These are phyloP conservation scores for Percopsis transmontana DNA, from an alignment of 2,113 vertebrate genomes.

Conservation along the genomic window DNA sequence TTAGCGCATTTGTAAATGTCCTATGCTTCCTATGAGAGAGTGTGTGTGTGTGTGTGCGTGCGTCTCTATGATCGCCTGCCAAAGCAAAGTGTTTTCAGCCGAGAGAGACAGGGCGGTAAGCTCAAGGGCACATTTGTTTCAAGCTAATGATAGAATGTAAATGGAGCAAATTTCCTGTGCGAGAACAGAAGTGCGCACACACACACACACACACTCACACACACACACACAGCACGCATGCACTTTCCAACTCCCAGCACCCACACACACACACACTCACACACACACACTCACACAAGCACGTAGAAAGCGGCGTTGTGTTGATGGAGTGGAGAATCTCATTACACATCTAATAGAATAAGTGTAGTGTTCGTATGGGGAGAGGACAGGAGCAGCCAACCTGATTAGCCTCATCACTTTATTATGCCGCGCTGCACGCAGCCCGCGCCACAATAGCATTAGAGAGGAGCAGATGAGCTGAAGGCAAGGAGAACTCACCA, in stretches of 20 bases:
- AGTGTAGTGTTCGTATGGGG: conserved; percentile 92
- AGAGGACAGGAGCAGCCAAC: conserved; percentile 85
- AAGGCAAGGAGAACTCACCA: conserved; percentile 86
- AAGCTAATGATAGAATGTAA: conserved; percentile 97
- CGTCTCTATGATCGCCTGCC: conserved; percentile 74
- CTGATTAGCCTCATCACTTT: conserved; percentile 97
- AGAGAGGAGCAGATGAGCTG: conserved; percentile 87
- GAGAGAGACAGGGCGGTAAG: conserved; percentile 75
- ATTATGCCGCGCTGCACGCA: conserved; percentile 95
- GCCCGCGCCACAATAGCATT: conserved; percentile 98
- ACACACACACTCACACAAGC: conserved; percentile 25
- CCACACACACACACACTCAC: conserved; percentile 41
- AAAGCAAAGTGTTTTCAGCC: conserved; percentile 80
- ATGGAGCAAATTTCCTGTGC: conserved; percentile 85
- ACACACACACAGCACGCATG: conserved; percentile 31
- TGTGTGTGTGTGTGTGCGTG: conserved; percentile 25
- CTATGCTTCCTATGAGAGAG: conserved; percentile 23
- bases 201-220: conserved; percentile 46
- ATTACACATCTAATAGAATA: conserved; percentile 99
- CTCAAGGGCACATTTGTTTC: conserved; percentile 92
- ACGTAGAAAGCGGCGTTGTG: conserved; percentile 67
- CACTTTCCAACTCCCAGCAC: conserved; percentile 13
- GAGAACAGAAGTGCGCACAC: conserved; percentile 72
- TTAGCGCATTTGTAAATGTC: conserved; percentile 36
- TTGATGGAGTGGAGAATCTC: conserved; percentile 91